These are phyloP conservation scores for Biston stratarius DNA, from an alignment of 2,888 invertebrate genomes.

Conservation along the genomic window DNA sequence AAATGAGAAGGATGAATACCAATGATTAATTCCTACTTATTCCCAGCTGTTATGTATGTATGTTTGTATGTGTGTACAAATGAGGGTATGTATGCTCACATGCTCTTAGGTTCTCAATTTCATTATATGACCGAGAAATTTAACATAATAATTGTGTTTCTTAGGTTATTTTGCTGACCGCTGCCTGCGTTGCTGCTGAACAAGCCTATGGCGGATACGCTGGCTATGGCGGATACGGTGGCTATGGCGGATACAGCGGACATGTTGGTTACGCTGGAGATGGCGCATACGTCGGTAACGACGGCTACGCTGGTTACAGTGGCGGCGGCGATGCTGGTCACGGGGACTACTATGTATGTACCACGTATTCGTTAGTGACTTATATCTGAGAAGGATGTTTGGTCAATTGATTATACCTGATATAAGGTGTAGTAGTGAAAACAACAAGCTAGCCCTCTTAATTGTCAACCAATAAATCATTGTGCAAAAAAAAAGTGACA, in stretches of 20 bases:
- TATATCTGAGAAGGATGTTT: background rate
- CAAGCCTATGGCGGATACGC: conserved; percentile 56
- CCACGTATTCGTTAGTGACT: background rate
- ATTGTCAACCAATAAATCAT: no score
- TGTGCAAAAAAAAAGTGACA: no score
- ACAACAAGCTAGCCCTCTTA: no score
- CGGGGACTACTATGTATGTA: conserved; percentile 76
- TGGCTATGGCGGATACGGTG: conserved; percentile 31
- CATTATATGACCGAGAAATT: no score
- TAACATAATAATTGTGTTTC: background rate
- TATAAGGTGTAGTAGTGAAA: no score
- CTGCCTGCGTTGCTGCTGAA: conserved; percentile 58
- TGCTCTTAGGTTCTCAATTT: no score
- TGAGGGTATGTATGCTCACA: no score
- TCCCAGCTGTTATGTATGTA: no score
- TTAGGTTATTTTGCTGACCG: conserved; percentile 69
- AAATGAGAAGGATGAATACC: no score
- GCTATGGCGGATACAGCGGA: conserved; percentile 35
- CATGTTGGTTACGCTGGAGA: conserved; percentile 52
- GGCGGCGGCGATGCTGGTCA: conserved; percentile 50
- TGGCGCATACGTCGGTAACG: conserved; percentile 51
- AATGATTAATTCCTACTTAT: no score
- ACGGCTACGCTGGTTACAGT: conserved; percentile 46
- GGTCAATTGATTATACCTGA: no score
- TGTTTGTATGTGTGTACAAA: no score